Evolutionary conservation across 1,140 invertebrate genomes (phyloP).

Genomic region (Geopemphigus sp.): DNA sequence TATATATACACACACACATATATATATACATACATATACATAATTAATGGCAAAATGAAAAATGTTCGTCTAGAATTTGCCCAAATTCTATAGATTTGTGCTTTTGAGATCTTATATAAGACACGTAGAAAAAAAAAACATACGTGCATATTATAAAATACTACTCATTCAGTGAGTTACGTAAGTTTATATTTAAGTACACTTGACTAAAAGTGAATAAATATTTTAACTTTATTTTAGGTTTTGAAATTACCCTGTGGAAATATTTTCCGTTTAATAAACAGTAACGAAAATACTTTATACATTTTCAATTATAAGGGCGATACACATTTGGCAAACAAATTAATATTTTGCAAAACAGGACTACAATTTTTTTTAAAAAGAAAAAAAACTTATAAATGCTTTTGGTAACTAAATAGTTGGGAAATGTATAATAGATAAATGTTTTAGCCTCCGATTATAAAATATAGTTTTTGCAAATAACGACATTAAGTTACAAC

Average conservation of each 20-base stretch:
- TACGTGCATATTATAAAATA: constrained; percentile 49
- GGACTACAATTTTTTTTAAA: constrained; percentile 30
- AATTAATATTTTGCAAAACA: constrained; percentile 17
- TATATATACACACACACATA: constrained; percentile 26
- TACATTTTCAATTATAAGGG: not conserved
- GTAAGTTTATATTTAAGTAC: constrained; percentile 47
- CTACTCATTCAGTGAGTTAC: constrained; percentile 44
- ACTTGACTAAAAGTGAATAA: constrained; percentile 48
- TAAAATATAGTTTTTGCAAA: not conserved
- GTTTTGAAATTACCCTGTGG: constrained; percentile 45
- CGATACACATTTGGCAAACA: not conserved
- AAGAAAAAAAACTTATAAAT: constrained; percentile 30
- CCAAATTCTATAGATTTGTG: constrained; percentile 42
- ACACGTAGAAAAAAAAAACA: constrained; percentile 41
- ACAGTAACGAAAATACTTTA: constrained; percentile 30
- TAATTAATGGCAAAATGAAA: constrained; percentile 45
- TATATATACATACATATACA: constrained; percentile 23
- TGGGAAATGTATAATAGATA: constrained; percentile 26
- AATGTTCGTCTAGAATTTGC: constrained; percentile 38
- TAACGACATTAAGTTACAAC: not conserved
- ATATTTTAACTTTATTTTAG: constrained; percentile 14
- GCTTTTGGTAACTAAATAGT: constrained; percentile 47
- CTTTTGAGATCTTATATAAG: constrained; percentile 47
- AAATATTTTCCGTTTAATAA: not conserved
- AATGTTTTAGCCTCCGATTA: constrained; percentile 25